Evolutionary conservation across 2,113 vertebrate species (phyloP).

Genomic region (Axis porcinus): DNA sequence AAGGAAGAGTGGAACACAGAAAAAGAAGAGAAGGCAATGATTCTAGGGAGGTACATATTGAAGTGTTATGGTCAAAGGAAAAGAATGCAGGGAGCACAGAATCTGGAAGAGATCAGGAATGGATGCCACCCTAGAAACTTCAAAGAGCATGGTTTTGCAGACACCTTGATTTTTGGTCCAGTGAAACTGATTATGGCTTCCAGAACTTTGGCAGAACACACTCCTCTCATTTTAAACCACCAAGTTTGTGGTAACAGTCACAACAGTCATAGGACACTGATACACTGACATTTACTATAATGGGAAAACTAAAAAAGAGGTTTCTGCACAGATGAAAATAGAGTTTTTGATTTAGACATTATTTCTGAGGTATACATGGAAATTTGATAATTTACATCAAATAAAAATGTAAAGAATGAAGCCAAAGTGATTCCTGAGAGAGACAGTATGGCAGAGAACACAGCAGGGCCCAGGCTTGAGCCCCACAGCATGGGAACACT

Average conservation of each 20-base stretch:
- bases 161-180: neutral
- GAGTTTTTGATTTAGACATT: neutral
- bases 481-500: neutral
- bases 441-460: neutral
- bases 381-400: neutral
- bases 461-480: neutral
- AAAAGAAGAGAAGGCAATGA: neutral
- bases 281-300: neutral
- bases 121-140: neutral
- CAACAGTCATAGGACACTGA: neutral
- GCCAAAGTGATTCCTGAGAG: neutral
- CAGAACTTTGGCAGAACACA: neutral
- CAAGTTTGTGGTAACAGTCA: neutral
- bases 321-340: neutral
- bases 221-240: neutral
- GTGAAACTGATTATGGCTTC: neutral
- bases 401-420: neutral
- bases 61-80: neutral
- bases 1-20: neutral
- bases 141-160: neutral
- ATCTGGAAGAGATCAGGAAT: neutral
- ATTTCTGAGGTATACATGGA: neutral
- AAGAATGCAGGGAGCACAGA: neutral
- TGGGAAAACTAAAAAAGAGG: neutral
- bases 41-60: neutral